A percentile compares a stretch with the other conserved stretches of the same genome.
These are phyloP conservation scores for Parascotia fuliginaria DNA, from an alignment of 2,888 invertebrate species.

Conservation along the genomic window DNA sequence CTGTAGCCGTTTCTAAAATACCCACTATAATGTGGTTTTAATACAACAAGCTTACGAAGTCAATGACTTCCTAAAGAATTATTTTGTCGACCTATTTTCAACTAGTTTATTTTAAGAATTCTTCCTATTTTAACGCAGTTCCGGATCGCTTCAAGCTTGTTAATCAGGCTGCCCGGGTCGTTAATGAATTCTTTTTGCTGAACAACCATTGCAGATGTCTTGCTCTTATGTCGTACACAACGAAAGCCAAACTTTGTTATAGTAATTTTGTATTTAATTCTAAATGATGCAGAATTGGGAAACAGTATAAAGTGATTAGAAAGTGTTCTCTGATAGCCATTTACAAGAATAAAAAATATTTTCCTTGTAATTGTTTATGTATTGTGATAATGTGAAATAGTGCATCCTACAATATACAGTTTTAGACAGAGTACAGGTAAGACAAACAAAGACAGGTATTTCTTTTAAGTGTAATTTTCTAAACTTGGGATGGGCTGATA, in stretches of 20 bases:
- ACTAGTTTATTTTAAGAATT: slow-evolving; percentile 68
- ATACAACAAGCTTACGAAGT: slow-evolving; percentile 21
- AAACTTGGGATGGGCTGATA: too few relatives aligned
- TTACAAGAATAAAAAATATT: too few relatives aligned
- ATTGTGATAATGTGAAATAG: too few relatives aligned
- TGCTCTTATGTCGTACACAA: neutral
- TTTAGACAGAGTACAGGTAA: too few relatives aligned
- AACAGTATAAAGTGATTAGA: too few relatives aligned
- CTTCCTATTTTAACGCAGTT: slow-evolving; percentile 48
- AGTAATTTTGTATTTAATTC: too few relatives aligned
- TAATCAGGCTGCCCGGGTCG: neutral
- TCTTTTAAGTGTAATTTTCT: too few relatives aligned
- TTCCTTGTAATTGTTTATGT: too few relatives aligned
- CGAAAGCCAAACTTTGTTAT: neutral
- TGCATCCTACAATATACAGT: too few relatives aligned
- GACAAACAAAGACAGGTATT: too few relatives aligned
- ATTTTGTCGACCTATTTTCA: slow-evolving; percentile 68
- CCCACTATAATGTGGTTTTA: neutral
- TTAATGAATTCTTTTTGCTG: neutral
- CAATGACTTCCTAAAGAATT: slow-evolving; percentile 48
- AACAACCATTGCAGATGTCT: neutral
- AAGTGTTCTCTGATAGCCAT: too few relatives aligned
- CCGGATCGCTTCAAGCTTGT: slow-evolving; percentile 29
- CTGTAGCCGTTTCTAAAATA: neutral
- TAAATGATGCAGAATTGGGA: too few relatives aligned